These are phyloP conservation scores for Rallus limicola DNA, from an alignment of 2,113 vertebrate genomes.

Conservation along the genomic window DNA sequence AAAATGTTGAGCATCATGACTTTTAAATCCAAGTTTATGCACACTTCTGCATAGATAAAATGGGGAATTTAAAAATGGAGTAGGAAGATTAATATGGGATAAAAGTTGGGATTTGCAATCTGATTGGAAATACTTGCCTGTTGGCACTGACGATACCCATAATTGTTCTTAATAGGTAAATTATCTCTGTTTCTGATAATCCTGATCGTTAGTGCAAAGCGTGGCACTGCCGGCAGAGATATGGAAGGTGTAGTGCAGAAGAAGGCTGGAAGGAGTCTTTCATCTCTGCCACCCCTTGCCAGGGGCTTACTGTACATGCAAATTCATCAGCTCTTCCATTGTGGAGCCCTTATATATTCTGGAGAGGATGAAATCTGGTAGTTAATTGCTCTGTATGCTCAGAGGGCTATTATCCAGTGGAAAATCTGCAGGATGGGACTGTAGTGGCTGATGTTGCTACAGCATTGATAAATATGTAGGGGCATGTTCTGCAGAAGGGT, in stretches of 20 bases:
- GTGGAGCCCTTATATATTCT: background rate
- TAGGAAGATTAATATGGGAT: background rate
- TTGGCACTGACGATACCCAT: background rate
- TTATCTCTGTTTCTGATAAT: constrained; percentile 28
- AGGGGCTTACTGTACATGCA: background rate
- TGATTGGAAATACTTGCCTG: background rate
- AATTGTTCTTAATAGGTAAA: constrained; percentile 14
- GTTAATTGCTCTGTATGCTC: background rate
- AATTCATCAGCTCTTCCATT: constrained; percentile 18
- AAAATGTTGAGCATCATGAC: background rate
- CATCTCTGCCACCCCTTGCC: constrained; percentile 29
- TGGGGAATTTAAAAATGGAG: background rate
- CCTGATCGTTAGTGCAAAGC: background rate
- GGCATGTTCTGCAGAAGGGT: background rate
- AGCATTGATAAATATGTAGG: background rate
- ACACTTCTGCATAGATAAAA: background rate
- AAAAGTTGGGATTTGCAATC: background rate
- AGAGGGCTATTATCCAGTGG: background rate
- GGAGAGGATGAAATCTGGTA: background rate
- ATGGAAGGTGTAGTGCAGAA: background rate
- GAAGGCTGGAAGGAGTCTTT: background rate
- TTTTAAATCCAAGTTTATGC: background rate
- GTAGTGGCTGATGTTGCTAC: background rate
- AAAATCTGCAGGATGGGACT: background rate
- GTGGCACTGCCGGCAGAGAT: constrained; percentile 10